phyloP scores from a whole-genome alignment of 1,140 invertebrate genomes.

The Monochamus saltuarius region DNA sequence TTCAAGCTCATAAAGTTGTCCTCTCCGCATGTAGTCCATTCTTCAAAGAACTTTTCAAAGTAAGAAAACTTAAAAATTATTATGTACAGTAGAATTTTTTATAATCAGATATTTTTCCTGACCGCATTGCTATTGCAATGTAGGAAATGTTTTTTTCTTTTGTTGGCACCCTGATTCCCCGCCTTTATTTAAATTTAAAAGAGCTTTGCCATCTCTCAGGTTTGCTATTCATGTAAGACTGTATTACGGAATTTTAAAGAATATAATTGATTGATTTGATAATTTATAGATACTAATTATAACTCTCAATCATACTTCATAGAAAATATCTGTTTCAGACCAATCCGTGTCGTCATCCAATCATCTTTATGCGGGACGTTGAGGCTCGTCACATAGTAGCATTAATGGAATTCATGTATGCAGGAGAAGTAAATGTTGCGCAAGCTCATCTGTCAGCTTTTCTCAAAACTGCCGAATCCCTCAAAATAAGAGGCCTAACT shows the following conservation, averaged over 20 bases:
- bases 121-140: too few species aligned
- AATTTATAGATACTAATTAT: too few species aligned
- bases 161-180: background rate
- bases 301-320: background rate
- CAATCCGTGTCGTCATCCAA: conserved; percentile 83
- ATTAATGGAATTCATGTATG: conserved; percentile 72
- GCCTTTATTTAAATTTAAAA: conserved; percentile 1
- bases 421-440: conserved; percentile 74
- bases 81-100: background rate
- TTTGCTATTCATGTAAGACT: too few species aligned
- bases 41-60: conserved; percentile 81
- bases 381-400: conserved; percentile 66
- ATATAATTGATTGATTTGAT: too few species aligned
- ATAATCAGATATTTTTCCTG: background rate
- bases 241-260: too few species aligned
- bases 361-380: conserved; percentile 81
- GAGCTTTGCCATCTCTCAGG: conserved; percentile 18
- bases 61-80: conserved; percentile 49
- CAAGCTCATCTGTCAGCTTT: conserved; percentile 70
- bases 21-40: conserved; percentile 78
- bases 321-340: conserved; percentile 61
- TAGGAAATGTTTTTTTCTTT: too few species aligned
- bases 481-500: conserved; percentile 71
- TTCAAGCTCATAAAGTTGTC: conserved; percentile 79
- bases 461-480: conserved; percentile 69